Percentiles rank a stretch among this genome's conserved stretches.
phyloP scores from a whole-genome alignment of 2,797 vertebrate genomes.

The Coluber constrictor region DNA sequence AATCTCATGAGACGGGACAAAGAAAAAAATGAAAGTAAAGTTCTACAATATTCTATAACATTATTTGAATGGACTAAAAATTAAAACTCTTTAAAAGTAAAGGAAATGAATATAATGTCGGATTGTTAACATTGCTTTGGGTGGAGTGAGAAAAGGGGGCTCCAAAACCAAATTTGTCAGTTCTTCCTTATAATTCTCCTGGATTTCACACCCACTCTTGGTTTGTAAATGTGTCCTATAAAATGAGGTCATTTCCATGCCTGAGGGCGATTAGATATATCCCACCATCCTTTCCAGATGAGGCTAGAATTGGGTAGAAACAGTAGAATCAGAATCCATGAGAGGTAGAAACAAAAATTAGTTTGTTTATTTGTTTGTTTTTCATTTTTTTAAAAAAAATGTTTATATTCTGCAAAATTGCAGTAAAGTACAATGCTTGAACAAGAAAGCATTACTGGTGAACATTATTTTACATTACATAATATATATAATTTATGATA shows the following conservation, averaged over 20 bases:
- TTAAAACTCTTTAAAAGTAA: background rate
- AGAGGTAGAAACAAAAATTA: too few relatives aligned
- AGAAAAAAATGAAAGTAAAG: background rate
- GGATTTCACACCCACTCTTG: background rate
- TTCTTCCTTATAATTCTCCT: background rate
- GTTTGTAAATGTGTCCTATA: background rate
- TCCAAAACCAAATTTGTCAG: background rate
- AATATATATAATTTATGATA: background rate
- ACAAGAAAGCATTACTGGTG: background rate
- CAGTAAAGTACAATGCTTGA: background rate
- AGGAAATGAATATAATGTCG: background rate
- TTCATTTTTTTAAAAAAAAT: background rate
- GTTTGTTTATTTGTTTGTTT: too few relatives aligned
- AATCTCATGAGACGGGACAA: background rate
- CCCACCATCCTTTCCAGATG: background rate
- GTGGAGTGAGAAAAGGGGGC: background rate
- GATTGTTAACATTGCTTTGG: background rate
- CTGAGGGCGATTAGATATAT: background rate
- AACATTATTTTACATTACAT: background rate
- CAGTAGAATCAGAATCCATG: too few relatives aligned
- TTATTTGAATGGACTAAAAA: background rate
- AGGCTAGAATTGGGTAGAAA: background rate
- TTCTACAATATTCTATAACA: background rate
- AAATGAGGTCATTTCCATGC: background rate
- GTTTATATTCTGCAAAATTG: background rate